phyloP scores from a whole-genome alignment of 2,888 invertebrate genomes.

The Lepidocyrtinus sp. region DNA sequence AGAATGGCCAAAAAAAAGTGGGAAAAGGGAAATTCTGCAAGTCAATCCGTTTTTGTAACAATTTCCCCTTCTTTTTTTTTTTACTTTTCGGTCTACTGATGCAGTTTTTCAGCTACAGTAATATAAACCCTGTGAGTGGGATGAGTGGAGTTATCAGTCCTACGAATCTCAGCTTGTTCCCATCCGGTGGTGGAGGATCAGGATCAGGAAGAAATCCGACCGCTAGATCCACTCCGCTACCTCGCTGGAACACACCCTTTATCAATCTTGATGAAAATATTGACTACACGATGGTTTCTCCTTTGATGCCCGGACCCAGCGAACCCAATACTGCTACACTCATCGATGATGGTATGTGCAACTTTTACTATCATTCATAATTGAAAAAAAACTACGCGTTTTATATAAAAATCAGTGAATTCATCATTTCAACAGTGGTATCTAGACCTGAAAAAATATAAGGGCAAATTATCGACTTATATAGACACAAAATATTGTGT shows the following conservation, averaged over 20 bases:
- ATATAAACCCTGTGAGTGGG: constrained; percentile 84
- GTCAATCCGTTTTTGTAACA: constrained; percentile 38
- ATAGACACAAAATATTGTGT: no score
- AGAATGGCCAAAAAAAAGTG: not conserved
- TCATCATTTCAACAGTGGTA: no score
- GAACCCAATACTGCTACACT: constrained; percentile 82
- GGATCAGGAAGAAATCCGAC: constrained; percentile 74
- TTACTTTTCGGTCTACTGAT: constrained; percentile 24
- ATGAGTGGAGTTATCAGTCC: constrained; percentile 89
- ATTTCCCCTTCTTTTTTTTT: constrained; percentile 39
- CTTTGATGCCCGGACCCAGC: constrained; percentile 77
- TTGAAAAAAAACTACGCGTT: not conserved
- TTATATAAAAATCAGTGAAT: not conserved
- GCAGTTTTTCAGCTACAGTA: constrained; percentile 94
- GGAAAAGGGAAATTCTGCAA: constrained; percentile 29
- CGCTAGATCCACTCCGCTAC: constrained; percentile 73
- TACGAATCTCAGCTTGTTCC: constrained; percentile 87
- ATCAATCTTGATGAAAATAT: constrained; percentile 86
- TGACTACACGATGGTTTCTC: constrained; percentile 95
- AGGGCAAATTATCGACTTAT: no score
- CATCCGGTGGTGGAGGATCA: constrained; percentile 76
- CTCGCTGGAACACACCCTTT: constrained; percentile 90
- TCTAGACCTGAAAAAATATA: no score
- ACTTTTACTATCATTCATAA: not conserved
- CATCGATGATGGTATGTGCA: constrained; percentile 82